Evolutionary conservation across 2,888 invertebrate genomes (phyloP), one percentile per base, ranked within the genome.

Genomic region (Cerastis leucographa): DNA sequence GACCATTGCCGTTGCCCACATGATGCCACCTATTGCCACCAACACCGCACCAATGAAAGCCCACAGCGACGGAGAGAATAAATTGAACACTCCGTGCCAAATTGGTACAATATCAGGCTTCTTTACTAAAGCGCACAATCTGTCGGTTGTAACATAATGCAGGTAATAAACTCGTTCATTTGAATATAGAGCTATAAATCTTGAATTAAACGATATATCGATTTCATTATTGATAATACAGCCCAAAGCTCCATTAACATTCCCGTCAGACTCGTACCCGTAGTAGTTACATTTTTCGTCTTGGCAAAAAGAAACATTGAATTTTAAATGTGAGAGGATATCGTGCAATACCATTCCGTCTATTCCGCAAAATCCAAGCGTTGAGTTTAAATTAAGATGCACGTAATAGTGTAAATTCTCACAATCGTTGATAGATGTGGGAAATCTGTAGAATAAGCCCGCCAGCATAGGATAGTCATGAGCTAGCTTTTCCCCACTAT

Each of bases 151-250:
- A 12, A 93, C 77, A 59, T 90, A 89, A 74, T 90, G 80, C 76
- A 94, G 76, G 74, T 89, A 94, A 62, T 83, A 70, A 71, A 90
- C 81, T 2, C 79, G 68, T 5, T 85, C 81, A 12, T 84, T 42
- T 2, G 88, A 78, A 75, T 93, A 94, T 44, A 49, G 73, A 5
- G 90, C 86, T 81, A 94, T 80, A 77, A 94, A 94, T 72, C 94
- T 90, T 7, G 94, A 93, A 84, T 94, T 93, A 46, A 94, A 94
- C 0, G 94, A 94, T 71, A 94, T 87, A 68, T 94, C 94, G 42
- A 92, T 77, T 54, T 91, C 81, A 14, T 87, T 76, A 0, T 85
- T 80, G 19, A 90, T 49, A 5, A 94, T 79, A 59, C 91, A 89
- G 5, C 91, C 91, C 22, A 94, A 88, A 65, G 91, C 92, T 0